Evolutionary conservation across 2,797 vertebrate species (phyloP).

Genomic region (Mormyrops boulengeri): DNA sequence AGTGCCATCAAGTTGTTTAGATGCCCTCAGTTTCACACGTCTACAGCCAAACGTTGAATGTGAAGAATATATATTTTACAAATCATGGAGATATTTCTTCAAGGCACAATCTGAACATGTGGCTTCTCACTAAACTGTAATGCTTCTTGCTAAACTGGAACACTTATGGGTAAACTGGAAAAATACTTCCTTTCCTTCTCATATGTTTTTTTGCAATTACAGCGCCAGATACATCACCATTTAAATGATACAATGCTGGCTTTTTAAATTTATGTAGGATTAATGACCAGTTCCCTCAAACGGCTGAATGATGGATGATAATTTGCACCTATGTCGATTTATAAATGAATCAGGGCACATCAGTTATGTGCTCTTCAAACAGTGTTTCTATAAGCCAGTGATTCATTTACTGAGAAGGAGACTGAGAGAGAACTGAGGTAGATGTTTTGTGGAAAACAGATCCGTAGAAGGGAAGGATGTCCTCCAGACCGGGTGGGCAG

Average conservation of each 20-base stretch:
- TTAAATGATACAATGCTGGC: not conserved
- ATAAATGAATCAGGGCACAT: not conserved
- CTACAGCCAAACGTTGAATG: not conserved
- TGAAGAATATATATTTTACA: not conserved
- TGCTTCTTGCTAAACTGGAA: not conserved
- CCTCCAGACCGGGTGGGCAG: not conserved
- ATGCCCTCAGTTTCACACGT: not conserved
- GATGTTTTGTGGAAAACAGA: not conserved
- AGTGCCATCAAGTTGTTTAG: not conserved
- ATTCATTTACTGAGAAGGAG: not conserved
- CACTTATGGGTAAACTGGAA: not conserved
- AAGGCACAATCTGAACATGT: not conserved
- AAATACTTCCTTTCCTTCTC: not conserved
- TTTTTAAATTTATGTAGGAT: not conserved
- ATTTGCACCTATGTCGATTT: not conserved
- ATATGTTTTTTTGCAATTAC: not conserved
- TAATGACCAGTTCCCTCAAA: not conserved
- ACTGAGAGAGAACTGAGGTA: not conserved
- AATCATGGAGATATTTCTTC: not conserved
- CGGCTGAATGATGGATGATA: not conserved
- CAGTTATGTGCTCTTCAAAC: not conserved
- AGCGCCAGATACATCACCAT: not conserved
- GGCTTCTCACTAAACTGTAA: not conserved
- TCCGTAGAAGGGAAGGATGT: not conserved
- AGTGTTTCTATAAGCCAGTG: not conserved